Base-by-base conservation (phyloP, 2,888 invertebrate genomes). In the Muscina levida region DNA sequence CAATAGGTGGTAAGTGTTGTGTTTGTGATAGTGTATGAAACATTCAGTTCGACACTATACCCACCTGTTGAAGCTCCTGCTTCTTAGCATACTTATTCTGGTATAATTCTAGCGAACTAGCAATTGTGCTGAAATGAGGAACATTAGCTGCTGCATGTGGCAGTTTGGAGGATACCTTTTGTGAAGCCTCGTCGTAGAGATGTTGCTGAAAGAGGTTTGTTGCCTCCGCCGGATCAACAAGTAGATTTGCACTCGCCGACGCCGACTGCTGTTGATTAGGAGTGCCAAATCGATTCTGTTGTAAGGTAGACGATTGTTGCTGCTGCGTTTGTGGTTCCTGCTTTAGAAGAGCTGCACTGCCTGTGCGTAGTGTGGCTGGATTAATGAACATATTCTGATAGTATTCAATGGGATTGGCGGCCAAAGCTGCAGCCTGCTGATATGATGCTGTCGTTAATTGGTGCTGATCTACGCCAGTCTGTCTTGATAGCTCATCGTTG, bases 311-410 rank as follows among this genome's bases (percentile, higher is more conserved):
- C 31, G 84, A 84, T 42, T 83, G 84, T 42, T 85, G 86, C 51
- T 84, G 85, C 17, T 85, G 84, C 8, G 82, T 77, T 72, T 82
- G 82, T 44, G 82, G 82, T 71, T 85, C 87, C n/a, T 85, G 84
- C 37, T 85, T 85, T 31, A 88, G 86, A 2, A 88, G 82, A 74
- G 87, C 84, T 13, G 84, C 77, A 72, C 62, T 72, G 53, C 81
- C 81, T 65, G 89, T 86, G 70, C 88, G 86, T 73, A 89, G 82
- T 15, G 86, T 83, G 11, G 87, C 85, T 24, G 89, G 89, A 44
- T 89, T 86, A 65, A 90, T 89, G 67, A 90, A 90, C 88, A 90
- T 89, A 78, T 89, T 90, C 77, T 90, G 90, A 85, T 88, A 88
- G 76, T 90, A 90, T 86, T 90, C 90, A 80, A 89, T 89, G 24